These are phyloP conservation scores for Sebastes hubbsi DNA, from an alignment of 2,797 vertebrate species.

Conservation along the genomic window DNA sequence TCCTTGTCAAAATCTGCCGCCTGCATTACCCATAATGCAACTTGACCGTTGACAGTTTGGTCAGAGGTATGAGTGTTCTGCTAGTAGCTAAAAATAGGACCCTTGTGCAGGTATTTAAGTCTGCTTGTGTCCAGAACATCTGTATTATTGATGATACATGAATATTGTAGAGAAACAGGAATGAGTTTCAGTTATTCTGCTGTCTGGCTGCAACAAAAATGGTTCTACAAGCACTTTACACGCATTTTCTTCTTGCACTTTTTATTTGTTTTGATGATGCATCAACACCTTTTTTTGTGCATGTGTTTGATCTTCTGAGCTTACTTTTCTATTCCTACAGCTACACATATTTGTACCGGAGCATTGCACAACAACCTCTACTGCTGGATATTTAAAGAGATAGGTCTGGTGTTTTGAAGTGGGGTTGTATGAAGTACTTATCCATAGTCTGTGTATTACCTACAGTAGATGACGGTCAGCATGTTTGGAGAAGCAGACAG, in stretches of 20 bases:
- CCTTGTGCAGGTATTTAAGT: background rate
- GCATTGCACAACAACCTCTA: background rate
- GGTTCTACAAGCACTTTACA: background rate
- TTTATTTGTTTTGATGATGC: background rate
- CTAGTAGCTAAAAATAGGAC: background rate
- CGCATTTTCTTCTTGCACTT: background rate
- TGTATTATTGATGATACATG: slow-evolving; percentile 31
- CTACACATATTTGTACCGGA: background rate
- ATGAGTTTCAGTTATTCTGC: background rate
- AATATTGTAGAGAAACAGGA: slow-evolving; percentile 18
- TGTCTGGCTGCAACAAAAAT: background rate
- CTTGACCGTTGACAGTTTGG: background rate
- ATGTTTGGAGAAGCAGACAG: background rate
- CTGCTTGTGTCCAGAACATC: background rate
- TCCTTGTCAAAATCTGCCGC: background rate
- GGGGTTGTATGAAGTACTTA: background rate
- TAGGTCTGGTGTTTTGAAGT: background rate
- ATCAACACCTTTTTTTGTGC: background rate
- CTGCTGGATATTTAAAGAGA: background rate
- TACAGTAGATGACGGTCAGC: background rate
- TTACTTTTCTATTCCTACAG: background rate
- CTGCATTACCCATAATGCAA: background rate
- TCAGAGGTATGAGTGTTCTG: background rate
- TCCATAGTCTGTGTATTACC: background rate
- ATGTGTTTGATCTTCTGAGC: background rate